phyloP scores from a whole-genome alignment of 1,140 invertebrate species.

The Dufourea novaeangliae region DNA sequence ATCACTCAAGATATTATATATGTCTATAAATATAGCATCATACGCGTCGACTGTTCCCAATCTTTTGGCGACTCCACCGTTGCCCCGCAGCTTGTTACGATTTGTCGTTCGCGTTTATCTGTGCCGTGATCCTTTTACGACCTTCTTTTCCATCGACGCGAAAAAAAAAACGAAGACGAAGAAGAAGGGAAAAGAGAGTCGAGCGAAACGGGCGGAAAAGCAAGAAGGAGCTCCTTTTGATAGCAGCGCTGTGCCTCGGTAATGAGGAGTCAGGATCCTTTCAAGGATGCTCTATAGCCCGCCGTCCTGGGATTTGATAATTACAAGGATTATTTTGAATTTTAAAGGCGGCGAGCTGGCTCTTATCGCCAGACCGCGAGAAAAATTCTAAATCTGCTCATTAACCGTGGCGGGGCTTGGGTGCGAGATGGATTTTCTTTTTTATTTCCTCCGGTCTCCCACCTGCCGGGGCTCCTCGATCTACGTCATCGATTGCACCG shows the following conservation, averaged over 20 bases:
- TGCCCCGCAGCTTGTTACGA: conserved; percentile 54
- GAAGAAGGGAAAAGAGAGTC: not conserved
- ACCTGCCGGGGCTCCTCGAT: not conserved
- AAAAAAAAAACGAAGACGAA: not conserved
- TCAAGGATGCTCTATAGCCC: conserved; percentile 75
- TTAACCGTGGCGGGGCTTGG: conserved; percentile 70
- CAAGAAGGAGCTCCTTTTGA: conserved; percentile 73
- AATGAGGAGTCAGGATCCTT: conserved; percentile 79
- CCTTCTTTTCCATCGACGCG: conserved; percentile 56
- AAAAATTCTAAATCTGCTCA: conserved; percentile 79
- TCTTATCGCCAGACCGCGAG: conserved; percentile 80
- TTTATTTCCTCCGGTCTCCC: conserved; percentile 17
- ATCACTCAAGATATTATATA: no score
- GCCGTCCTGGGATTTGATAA: conserved; percentile 79
- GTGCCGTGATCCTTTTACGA: conserved; percentile 62
- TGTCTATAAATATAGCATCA: no score
- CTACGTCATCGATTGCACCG: conserved; percentile 49
- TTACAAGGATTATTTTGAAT: conserved; percentile 80
- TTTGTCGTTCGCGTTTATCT: conserved; percentile 61
- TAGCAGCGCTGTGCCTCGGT: conserved; percentile 69
- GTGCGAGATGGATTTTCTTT: conserved; percentile 48
- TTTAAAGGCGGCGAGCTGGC: conserved; percentile 69
- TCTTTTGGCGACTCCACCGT: conserved; percentile 43
- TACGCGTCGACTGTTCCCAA: conserved; percentile 13
- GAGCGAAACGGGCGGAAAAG: conserved; percentile 24